Evolutionary conservation across 2,888 invertebrate species (phyloP), one percentile per base, ranked within the genome.

Genomic region (Syrphus vitripennis): DNA sequence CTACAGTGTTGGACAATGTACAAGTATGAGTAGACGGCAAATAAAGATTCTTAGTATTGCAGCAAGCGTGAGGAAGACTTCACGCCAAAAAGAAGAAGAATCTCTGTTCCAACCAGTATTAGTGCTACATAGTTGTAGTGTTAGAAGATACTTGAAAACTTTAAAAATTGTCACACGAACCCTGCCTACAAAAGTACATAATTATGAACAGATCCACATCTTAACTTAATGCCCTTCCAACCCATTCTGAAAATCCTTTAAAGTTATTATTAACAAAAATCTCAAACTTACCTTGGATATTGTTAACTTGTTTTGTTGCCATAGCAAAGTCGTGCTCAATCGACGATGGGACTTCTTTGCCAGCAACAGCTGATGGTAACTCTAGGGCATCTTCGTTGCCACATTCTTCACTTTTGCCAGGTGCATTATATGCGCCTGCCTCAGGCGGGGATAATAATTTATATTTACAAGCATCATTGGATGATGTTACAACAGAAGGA

Each of bases 401-500:
- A 70, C 69, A 37, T 29, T 76, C 67, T 19, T 72, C 84, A 40
- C 12, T 67, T 40, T 69, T 86, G 31, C 48, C 63, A 48, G 48
- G 10, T 19, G 82, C 48, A 57, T 78, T 77, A 45, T 42, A 76
- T 61, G 69, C 76, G 12, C 74, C 69, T 57, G 70, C 69, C 74
- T 57, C 57, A 50, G 86, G 65, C 67, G 86, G 78, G 69, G 82
- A 78, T 78, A 82, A 63, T 78, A 86, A 78, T 70, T 74, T 82
- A 86, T 86, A 82, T 81, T 82, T 86, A 86, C 77, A 74, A 40
- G 74, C 69, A 78, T 86, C 86, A 70, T 74, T 82, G 50, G 82
- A 74, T 74, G 82, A 82, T 69, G 86, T 63, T 70, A 78, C 16
- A 86, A 81, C 82, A 34, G 86, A 78, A 63, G 86, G 81, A 78